Evolutionary conservation across 1,140 invertebrate species (phyloP), one percentile per base, ranked within the genome.

Genomic region (Venustaconcha ellipsiformis): DNA sequence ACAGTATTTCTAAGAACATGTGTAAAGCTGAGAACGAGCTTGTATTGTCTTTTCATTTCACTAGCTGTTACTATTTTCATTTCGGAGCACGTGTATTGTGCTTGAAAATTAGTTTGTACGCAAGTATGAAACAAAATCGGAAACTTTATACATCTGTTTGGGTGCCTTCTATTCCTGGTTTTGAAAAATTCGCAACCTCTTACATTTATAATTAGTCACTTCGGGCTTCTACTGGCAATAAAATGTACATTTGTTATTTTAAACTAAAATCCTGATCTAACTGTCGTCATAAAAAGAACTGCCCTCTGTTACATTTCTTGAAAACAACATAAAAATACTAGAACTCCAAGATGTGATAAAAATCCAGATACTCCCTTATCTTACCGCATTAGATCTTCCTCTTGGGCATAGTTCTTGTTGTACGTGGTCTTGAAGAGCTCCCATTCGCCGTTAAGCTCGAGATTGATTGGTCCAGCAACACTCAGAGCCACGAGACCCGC

Each of bases 361-460:
- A 37, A 23, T 69, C 17, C 26, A 48, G 5, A 57, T 17, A 17
- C n/a, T 14, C 37, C 37, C 8, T 48, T 6, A 1, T 48, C 37
- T 48, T 48, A 30, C 12, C 68, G 72, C 72, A 72, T 78, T 18
- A 74, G n/a, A 15, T 78, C 80, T 65, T 76, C 74, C 11, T 76
- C 67, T 56, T 30, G 64, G 30, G 57, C 55, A 67, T 79, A 81
- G 13, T 76, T 68, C 64, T 79, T 81, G 70, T 72, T 79, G 67
- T 79, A 62, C 55, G 58, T 67, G 0, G 17, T 60, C 67, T 79
- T 79, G 65, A 70, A 81, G 18, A 64, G 57, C 57, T 79, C 72
- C 80, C 80, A 81, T 48, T 81, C 80, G 17, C 68, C 67, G 68
- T 77, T 72, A n/a, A 79, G 70, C 8, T 56, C 65, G 14, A 59